phyloP scores from a whole-genome alignment of 2,888 invertebrate species.

The Bruchidius siliquastri region DNA sequence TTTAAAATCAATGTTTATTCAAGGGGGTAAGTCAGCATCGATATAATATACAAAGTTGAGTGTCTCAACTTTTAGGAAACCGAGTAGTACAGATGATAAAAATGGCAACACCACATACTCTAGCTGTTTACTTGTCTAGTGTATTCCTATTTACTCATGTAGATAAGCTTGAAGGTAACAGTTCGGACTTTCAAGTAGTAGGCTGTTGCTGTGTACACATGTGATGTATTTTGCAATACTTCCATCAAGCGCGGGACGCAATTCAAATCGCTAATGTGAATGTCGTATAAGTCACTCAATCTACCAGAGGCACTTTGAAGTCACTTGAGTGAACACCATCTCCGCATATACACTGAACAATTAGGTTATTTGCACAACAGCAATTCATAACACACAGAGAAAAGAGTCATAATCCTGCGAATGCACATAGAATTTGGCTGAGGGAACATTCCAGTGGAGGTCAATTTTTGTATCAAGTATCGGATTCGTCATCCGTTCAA shows the following conservation, averaged over 20 bases:
- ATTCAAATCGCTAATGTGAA: neutral
- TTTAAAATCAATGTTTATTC: no score
- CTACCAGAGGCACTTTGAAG: conserved; percentile 49
- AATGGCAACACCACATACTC: no score
- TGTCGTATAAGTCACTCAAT: conserved; percentile 37
- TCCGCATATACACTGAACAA: conserved; percentile 46
- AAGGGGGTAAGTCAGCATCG: no score
- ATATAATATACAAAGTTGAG: no score
- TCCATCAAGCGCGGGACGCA: neutral
- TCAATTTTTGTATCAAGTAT: neutral
- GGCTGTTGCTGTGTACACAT: no score
- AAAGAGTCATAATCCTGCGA: conserved; percentile 19
- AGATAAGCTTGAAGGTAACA: no score
- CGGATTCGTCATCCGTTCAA: neutral
- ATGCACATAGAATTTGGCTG: neutral
- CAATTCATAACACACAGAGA: conserved; percentile 47
- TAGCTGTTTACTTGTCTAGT: no score
- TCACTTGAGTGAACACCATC: conserved; percentile 45
- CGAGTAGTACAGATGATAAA: no score
- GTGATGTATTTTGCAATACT: no score
- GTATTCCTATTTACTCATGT: no score
- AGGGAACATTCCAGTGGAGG: neutral
- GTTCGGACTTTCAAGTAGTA: no score
- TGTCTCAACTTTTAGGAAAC: no score
- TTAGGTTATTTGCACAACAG: conserved; percentile 46